These are phyloP conservation scores for Zophobas atratus DNA, from an alignment of 1,140 invertebrate species.

Conservation along the genomic window DNA sequence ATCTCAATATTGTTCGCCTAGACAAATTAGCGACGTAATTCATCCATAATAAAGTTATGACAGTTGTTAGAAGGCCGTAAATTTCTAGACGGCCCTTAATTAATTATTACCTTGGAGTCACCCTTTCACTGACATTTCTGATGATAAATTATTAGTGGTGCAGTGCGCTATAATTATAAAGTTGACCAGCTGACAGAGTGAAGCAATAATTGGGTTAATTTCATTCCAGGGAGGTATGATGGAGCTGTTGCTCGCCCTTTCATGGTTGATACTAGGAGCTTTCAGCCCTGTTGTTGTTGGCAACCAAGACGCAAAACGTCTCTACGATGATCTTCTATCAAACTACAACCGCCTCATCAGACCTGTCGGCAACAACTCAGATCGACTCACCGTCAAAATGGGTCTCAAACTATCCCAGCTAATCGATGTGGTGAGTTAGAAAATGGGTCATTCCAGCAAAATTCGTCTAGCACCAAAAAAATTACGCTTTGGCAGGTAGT, in stretches of 20 bases:
- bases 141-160: constrained; percentile 38
- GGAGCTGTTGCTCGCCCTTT: constrained; percentile 61
- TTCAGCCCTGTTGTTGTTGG: constrained; percentile 57
- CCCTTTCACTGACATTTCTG: constrained; percentile 22
- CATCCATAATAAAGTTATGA: constrained; percentile 39
- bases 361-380: constrained; percentile 96
- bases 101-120: constrained; percentile 35
- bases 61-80: constrained; percentile 32
- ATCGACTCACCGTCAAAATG: constrained; percentile 96
- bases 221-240: constrained; percentile 54
- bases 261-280: constrained; percentile 64
- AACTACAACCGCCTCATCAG: constrained; percentile 98
- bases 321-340: constrained; percentile 95
- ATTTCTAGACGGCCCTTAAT: constrained; percentile 26
- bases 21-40: constrained; percentile 28
- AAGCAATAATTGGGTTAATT: constrained; percentile 10
- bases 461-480: too few relatives aligned
- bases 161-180: not conserved
- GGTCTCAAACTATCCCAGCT: constrained; percentile 96
- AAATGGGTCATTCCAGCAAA: not conserved
- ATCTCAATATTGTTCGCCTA: not conserved
- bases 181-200: constrained; percentile 4
- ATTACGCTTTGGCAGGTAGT: too few relatives aligned
- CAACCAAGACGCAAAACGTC: constrained; percentile 93
- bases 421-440: constrained; percentile 95